Evolutionary conservation across 2,888 invertebrate genomes (phyloP), one percentile per base, ranked within the genome.

Genomic region (Sarcophaga carnaria): DNA sequence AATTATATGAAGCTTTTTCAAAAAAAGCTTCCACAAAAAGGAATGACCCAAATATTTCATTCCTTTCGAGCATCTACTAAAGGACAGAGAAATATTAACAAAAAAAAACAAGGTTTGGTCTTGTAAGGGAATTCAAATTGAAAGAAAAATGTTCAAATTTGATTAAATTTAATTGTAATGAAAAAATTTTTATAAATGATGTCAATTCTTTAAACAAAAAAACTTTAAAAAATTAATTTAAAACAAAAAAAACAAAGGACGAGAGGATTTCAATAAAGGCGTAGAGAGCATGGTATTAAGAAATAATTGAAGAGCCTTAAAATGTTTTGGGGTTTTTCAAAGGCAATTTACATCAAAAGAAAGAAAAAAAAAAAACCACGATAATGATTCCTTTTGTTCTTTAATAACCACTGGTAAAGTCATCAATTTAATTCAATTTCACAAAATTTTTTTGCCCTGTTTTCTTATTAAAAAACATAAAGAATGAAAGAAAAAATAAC

Each of bases 161-260:
- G 60, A 74, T 74, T 59, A 80, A 80, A 66, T 76, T 70, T 63
- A 63, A 75, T 17, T 75, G 75, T 64, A 81, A 82, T 82, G 64
- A 82, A 76, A 71, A 76, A 63, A 76, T 82, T 82, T 83, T 72
- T 67, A 72, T 77, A 76, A 82, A 77, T 72, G 71, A 72, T 77
- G 77, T 66, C 82, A 78, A 83, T 83, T 72, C 47, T 27, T 83
- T 67, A 60, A 64, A 60, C 12, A 37, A 12, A 37, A 37, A 37
- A 37, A 37, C 8, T 10, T 37, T 37, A 37, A 64, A 75, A 37
- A 64, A 75, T 54, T 64, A 69, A 67, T n/a, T 37, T 66, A 22
- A 45, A 45, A 67, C 20, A 47, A 69, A 69, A 69, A 22, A 45
- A 45, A 67, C 20, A 47, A 69, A 69, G 49, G 2, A 69, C 47